Conservation (phyloP, 2,113 vertebrate genomes). For the Brachypodius melanocephalos region DNA sequence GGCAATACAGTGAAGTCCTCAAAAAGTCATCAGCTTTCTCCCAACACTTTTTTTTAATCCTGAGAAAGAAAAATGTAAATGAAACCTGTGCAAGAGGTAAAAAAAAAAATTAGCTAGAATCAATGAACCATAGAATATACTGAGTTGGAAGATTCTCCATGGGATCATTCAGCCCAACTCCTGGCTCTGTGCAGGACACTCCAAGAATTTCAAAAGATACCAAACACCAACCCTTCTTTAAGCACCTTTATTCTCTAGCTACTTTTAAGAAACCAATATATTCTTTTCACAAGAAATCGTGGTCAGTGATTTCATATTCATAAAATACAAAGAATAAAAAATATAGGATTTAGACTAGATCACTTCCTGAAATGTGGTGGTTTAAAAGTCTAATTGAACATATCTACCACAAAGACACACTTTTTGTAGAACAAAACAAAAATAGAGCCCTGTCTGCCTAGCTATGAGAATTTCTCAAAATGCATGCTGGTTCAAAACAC, state of each 20-base stretch:
- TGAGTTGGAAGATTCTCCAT: not conserved
- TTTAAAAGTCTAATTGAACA: not conserved
- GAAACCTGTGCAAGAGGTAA: not conserved
- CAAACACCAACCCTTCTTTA: not conserved
- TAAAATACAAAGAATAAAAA: not conserved
- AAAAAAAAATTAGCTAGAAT: no score
- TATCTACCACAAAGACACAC: not conserved
- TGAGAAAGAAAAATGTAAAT: not conserved
- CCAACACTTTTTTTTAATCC: not conserved
- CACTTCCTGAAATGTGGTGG: not conserved
- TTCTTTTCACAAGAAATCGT: not conserved
- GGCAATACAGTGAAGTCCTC: not conserved
- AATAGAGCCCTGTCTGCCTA: not conserved
- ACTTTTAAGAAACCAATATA: not conserved
- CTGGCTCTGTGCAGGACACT: not conserved
- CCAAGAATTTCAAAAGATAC: not conserved
- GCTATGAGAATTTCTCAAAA: not conserved
- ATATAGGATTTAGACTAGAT: not conserved
- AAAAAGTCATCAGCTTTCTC: not conserved
- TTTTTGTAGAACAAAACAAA: not conserved
- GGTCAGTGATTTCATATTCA: not conserved
- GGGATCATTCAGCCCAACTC: not conserved
- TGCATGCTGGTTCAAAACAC: not conserved
- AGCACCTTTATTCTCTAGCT: not conserved
- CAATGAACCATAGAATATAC: not conserved